A percentile compares a stretch with the other conserved stretches of the same genome.
Evolutionary conservation across 2,113 vertebrate species (phyloP).

Genomic region (Macroglossus sobrinus): DNA sequence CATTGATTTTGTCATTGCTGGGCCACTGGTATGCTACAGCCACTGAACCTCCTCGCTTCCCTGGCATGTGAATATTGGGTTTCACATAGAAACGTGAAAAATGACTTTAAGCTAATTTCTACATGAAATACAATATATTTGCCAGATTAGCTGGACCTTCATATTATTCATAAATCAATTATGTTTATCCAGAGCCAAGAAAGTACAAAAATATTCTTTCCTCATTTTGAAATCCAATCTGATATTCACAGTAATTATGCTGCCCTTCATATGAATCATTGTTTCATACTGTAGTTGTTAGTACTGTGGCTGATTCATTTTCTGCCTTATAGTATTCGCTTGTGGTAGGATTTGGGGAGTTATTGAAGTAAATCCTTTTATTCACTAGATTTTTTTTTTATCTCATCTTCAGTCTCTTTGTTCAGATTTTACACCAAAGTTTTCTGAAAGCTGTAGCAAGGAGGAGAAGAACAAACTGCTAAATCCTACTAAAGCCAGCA

Average conservation of each 20-base stretch:
- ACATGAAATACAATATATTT: conserved; percentile 78
- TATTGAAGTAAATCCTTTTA: conserved; percentile 75
- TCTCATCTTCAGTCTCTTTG: conserved; percentile 63
- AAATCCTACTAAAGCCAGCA: neutral
- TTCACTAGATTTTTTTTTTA: conserved; percentile 68
- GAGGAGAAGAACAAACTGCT: neutral
- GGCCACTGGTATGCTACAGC: conserved; percentile 51
- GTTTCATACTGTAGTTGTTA: conserved; percentile 60
- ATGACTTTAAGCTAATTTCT: conserved; percentile 75
- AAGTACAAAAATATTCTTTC: conserved; percentile 75
- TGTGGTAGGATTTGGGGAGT: conserved; percentile 52
- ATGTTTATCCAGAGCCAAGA: conserved; percentile 73
- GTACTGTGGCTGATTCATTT: conserved; percentile 56
- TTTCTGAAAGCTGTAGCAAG: conserved; percentile 47
- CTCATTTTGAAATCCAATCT: conserved; percentile 76
- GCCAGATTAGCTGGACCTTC: conserved; percentile 73
- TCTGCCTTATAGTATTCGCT: conserved; percentile 62
- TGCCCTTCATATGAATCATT: conserved; percentile 68
- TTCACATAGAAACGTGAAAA: conserved; percentile 76
- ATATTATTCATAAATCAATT: conserved; percentile 82
- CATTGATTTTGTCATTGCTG: conserved; percentile 22
- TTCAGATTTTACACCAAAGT: conserved; percentile 54
- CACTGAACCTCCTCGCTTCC: neutral
- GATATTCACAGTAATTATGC: conserved; percentile 75
- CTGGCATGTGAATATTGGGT: conserved; percentile 60